These are phyloP conservation scores for Eonycteris spelaea DNA, from an alignment of 2,113 vertebrate genomes.

Conservation along the genomic window DNA sequence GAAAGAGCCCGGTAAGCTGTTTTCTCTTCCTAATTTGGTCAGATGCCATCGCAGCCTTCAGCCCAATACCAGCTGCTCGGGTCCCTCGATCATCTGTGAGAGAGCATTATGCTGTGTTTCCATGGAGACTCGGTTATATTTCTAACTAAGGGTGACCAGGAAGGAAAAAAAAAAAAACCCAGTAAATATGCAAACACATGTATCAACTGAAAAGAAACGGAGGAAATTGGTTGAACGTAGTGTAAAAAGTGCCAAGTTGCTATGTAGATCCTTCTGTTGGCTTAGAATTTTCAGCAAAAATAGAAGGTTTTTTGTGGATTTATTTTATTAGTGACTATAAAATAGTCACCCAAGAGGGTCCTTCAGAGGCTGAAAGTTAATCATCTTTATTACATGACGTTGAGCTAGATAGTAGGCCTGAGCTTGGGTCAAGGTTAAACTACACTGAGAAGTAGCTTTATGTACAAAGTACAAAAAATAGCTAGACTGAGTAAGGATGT, in stretches of 20 bases:
- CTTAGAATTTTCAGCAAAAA: background rate
- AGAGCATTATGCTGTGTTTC: slow-evolving; percentile 52
- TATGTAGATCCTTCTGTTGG: background rate
- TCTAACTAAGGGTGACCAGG: slow-evolving; percentile 55
- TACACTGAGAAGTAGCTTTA: background rate
- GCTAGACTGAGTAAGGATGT: background rate
- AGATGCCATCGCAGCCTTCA: slow-evolving; percentile 48
- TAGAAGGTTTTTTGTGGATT: background rate
- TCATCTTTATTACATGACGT: background rate
- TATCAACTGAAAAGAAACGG: background rate
- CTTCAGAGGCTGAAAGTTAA: background rate
- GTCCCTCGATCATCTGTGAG: slow-evolving; percentile 7
- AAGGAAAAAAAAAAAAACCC: background rate
- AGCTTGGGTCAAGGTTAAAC: background rate
- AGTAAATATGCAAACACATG: slow-evolving; percentile 50
- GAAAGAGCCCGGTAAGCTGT: background rate
- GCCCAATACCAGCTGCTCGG: slow-evolving; percentile 37
- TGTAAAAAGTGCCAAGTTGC: background rate
- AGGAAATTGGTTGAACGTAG: background rate
- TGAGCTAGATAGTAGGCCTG: background rate
- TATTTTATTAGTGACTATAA: background rate
- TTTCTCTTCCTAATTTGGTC: slow-evolving; percentile 69
- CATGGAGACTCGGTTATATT: slow-evolving; percentile 67
- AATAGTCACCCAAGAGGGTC: background rate
- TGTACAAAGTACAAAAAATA: background rate